These are phyloP conservation scores for Sibirionetta formosa DNA, from an alignment of 2,797 vertebrate genomes.

Conservation along the genomic window DNA sequence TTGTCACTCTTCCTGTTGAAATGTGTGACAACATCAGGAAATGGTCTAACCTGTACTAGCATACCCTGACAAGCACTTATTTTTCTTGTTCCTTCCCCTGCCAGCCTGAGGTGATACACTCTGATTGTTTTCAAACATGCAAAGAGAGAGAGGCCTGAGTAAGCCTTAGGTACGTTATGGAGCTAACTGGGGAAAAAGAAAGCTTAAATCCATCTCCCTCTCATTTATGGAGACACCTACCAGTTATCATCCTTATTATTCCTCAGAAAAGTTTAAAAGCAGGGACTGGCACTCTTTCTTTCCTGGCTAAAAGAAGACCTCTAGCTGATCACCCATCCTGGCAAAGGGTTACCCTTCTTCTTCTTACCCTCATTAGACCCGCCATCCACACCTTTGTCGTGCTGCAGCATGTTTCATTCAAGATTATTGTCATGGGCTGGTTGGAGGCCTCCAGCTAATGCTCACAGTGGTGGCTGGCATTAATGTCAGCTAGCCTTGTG, in stretches of 20 bases:
- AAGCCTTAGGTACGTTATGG: background rate
- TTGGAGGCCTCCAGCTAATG: background rate
- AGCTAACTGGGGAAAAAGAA: background rate
- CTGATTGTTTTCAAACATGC: background rate
- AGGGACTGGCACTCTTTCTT: background rate
- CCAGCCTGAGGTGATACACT: background rate
- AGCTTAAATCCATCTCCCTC: background rate
- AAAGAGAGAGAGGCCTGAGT: background rate
- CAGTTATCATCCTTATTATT: background rate
- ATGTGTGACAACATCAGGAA: background rate
- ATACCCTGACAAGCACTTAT: background rate
- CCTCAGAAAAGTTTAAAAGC: background rate
- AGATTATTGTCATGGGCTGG: background rate
- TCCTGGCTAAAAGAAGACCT: background rate
- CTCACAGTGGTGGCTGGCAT: background rate
- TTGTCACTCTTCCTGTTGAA: background rate
- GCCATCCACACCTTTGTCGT: background rate
- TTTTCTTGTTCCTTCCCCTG: background rate
- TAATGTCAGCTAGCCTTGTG: fast-evolving
- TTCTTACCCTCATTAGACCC: background rate
- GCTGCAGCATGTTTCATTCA: background rate
- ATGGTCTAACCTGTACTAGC: background rate
- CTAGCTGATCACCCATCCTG: background rate
- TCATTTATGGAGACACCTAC: background rate
- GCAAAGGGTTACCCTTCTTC: background rate